phyloP scores from a whole-genome alignment of 37 sponge, comb jelly and placozoan genomes.

The Bolinopsis microptera region DNA sequence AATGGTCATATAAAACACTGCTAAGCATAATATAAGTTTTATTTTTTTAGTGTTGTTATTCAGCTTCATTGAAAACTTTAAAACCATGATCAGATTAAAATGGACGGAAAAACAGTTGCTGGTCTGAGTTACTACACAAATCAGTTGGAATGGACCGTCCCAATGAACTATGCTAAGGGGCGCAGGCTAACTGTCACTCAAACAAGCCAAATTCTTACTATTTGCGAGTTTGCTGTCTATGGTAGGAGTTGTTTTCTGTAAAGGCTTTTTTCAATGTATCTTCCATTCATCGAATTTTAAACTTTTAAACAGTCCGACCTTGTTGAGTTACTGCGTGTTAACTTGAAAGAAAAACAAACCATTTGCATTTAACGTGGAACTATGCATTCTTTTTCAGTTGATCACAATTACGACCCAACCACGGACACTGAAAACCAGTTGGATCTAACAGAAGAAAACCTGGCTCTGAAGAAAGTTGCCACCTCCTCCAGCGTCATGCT shows the following conservation, averaged over 20 bases:
- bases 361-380: no score
- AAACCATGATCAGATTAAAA: not conserved
- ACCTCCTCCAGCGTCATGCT: not conserved
- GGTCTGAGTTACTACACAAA: not conserved
- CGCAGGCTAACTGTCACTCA: not conserved
- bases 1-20: no score
- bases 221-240: constrained; percentile 51
- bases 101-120: constrained; percentile 10
- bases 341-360: no score
- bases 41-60: no score
- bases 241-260: no score
- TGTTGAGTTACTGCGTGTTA: no score
- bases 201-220: not conserved
- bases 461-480: constrained; percentile 24
- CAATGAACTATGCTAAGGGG: not conserved
- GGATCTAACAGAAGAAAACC: not conserved
- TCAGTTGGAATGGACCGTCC: not conserved
- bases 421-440: not conserved
- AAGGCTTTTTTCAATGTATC: no score
- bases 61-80: no score
- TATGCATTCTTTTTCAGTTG: not conserved
- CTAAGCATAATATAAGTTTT: no score
- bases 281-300: no score
- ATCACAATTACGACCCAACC: constrained; percentile 7
- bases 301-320: no score